phyloP scores from a whole-genome alignment of 2,113 vertebrate genomes.

The Cephalopholis sonnerati region DNA sequence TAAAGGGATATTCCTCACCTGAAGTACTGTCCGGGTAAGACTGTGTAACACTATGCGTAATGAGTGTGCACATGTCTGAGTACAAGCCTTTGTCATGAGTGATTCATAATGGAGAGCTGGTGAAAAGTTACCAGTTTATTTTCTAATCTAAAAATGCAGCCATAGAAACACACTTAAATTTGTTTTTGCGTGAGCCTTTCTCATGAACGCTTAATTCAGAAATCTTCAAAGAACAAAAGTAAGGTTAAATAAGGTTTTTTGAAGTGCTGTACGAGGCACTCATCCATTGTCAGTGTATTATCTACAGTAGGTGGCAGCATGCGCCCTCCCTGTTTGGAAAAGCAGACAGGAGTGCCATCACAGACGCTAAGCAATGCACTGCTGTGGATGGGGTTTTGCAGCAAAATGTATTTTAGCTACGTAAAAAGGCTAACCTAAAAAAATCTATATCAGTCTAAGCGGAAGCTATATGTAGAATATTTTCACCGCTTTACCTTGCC shows the following conservation, averaged over 20 bases:
- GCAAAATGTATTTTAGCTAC: too few relatives aligned
- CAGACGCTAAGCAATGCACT: too few relatives aligned
- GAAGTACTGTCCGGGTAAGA: conserved; percentile 12
- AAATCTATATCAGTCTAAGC: too few relatives aligned
- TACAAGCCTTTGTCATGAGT: conserved; percentile 21
- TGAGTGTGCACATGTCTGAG: not conserved
- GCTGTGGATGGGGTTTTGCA: too few relatives aligned
- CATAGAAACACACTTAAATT: not conserved
- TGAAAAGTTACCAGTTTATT: not conserved
- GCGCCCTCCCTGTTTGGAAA: too few relatives aligned
- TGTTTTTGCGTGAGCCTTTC: not conserved
- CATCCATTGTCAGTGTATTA: too few relatives aligned
- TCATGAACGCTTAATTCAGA: not conserved
- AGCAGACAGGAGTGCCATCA: too few relatives aligned
- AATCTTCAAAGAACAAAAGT: not conserved
- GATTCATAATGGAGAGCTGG: conserved; percentile 20
- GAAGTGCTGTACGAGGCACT: too few relatives aligned
- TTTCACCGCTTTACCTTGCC: too few relatives aligned
- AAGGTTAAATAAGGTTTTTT: not conserved
- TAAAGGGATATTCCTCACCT: conserved; percentile 13
- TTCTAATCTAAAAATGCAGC: not conserved
- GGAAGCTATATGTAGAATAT: too few relatives aligned
- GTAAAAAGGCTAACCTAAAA: too few relatives aligned
- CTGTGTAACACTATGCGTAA: conserved; percentile 11
- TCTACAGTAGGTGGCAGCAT: too few relatives aligned